Conservation (phyloP, 1,140 invertebrate species). For the Heliothis subflexa region DNA sequence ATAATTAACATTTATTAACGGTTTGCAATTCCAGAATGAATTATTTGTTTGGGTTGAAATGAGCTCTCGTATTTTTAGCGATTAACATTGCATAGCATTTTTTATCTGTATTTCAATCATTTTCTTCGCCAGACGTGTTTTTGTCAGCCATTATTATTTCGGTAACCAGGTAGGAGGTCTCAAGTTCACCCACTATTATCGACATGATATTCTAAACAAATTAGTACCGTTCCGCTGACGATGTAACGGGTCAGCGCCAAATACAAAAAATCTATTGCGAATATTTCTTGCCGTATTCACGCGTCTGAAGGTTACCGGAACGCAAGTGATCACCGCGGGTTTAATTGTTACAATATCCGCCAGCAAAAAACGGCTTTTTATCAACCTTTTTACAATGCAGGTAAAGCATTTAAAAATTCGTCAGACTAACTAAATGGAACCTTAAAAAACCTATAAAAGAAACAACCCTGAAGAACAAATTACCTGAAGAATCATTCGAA, state of each 20-base stretch:
- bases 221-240: slow-evolving; percentile 31
- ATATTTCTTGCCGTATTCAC: slow-evolving; percentile 18
- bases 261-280: slow-evolving; percentile 18
- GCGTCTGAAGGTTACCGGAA: slow-evolving; percentile 38
- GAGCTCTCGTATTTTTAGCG: too few species aligned
- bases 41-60: not conserved
- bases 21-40: not conserved
- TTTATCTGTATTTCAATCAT: not conserved
- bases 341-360: slow-evolving; percentile 34
- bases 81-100: not conserved
- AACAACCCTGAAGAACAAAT: slow-evolving; percentile 7
- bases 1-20: slow-evolving; percentile 26
- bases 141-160: not conserved
- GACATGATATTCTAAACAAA: slow-evolving; percentile 26
- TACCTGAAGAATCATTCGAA: not conserved
- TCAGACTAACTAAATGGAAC: not conserved
- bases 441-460: slow-evolving; percentile 2
- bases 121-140: not conserved
- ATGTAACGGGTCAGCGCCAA: slow-evolving; percentile 17
- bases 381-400: slow-evolving; percentile 16
- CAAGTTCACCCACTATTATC: slow-evolving; percentile 14
- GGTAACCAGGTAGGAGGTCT: not conserved
- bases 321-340: not conserved
- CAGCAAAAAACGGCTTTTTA: slow-evolving; percentile 23
- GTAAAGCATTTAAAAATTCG: slow-evolving; percentile 14